Base-by-base conservation (phyloP, 1,140 invertebrate genomes). In the Penaeus vannamei region DNA sequence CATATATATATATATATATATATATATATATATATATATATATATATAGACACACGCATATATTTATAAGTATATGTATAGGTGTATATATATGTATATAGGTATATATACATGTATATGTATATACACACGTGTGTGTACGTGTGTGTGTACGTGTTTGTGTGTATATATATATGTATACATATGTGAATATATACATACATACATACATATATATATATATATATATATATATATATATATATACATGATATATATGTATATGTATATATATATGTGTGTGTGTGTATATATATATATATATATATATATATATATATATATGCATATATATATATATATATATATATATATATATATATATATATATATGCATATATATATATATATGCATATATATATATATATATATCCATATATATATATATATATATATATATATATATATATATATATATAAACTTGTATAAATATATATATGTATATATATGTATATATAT, bases 301-400 rank as follows among this genome's bases (percentile, higher is more conserved):
- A 66, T 66, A 66, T 66, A 66, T 66, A 66, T 66, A 66, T 66
- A 66, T 66, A 66, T 66, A 66, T 66, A 66, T 3, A 66, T 66
- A 66, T 66, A 66, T 66, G 14, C 14, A 66, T 66, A 5, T 66
- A 66, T 66, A 5, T 66, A 66, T 66, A 12, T 66, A 8, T 8
- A 12, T 66, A 8, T 66, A 12, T 66, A 8, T 66, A 12, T 66
- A 7, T 23, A 12, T 66, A 12, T 66, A 66, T 4, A 66, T 66
- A 66, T 8, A 66, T 66, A 5, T 8, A 66, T 66, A 66, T 66
- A 7, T 66, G 7, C 7, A 7, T 66, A 66, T 66, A 66, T 66
- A 66, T 66, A 2, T 7, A 66, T 66, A 7, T 66, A 66, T 66
- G 7, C 7, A 7, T 66, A 66, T 2, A 66, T 26, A 66, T 7